A percentile compares a stretch with the other conserved stretches of the same genome.
phyloP scores from a whole-genome alignment of 2,797 vertebrate genomes.

The Sorex maritimensis region DNA sequence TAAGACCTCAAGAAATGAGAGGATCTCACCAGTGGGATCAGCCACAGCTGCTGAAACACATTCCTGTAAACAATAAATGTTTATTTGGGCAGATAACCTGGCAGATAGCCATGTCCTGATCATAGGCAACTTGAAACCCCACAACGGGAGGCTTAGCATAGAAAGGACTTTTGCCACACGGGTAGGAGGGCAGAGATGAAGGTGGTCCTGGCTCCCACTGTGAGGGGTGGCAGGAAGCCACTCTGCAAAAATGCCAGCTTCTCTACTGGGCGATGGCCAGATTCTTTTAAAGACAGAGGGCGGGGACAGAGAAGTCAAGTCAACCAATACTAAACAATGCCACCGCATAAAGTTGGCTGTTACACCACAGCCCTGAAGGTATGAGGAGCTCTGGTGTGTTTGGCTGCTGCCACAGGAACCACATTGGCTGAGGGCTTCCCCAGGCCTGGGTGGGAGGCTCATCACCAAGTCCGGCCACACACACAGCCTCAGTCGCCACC shows the following conservation, averaged over 20 bases:
- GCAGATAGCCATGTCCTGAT: slow-evolving; percentile 72
- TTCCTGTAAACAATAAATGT: slow-evolving; percentile 83
- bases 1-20: slow-evolving; percentile 73
- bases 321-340: slow-evolving; percentile 87
- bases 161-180: slow-evolving; percentile 60
- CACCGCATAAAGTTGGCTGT: slow-evolving; percentile 83
- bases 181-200: slow-evolving; percentile 74
- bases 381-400: slow-evolving; percentile 79
- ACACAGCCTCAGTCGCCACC: slow-evolving; percentile 86
- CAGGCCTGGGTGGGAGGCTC: slow-evolving; percentile 85
- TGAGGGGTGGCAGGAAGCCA: slow-evolving; percentile 82
- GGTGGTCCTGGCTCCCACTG: slow-evolving; percentile 81
- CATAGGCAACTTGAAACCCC: slow-evolving; percentile 82
- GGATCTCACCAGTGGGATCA: slow-evolving; percentile 75
- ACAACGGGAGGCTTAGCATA: slow-evolving; percentile 72
- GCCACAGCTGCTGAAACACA: slow-evolving; percentile 81
- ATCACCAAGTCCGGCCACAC: slow-evolving; percentile 82
- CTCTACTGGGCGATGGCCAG: neutral
- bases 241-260: slow-evolving; percentile 69
- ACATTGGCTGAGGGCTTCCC: slow-evolving; percentile 81
- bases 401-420: slow-evolving; percentile 86
- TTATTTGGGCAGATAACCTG: slow-evolving; percentile 86
- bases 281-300: slow-evolving; percentile 89
- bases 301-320: slow-evolving; percentile 84
- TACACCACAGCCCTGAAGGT: slow-evolving; percentile 84